Evolutionary conservation across 2,888 invertebrate species (phyloP), one percentile per base, ranked within the genome.

Genomic region (Ennomos fuscantarius): DNA sequence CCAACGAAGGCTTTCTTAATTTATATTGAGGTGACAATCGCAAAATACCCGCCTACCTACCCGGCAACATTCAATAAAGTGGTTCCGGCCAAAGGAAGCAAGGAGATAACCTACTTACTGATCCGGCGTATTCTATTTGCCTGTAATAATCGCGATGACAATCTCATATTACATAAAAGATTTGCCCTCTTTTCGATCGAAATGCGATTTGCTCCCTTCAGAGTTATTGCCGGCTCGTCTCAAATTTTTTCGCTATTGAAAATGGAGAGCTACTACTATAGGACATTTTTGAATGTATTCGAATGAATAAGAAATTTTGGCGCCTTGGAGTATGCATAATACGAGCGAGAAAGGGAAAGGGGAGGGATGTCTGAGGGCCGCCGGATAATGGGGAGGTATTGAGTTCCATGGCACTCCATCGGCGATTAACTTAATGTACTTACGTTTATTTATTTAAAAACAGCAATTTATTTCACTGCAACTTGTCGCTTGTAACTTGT

Each of bases 131-230:
- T 91, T 91, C 92, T 91, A 92, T 92, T 92, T 91, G 88, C 89
- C 89, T 90, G 88, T 91, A 91, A 92, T 92, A 92, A 91, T 91
- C 90, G 89, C 91, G 89, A 91, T 92, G 92, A 92, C 92, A 90
- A 92, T 92, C 90, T 91, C 85, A 90, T 92, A 91, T 90, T 90
- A 89, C 90, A 91, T 90, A 92, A 92, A 92, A 92, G 91, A 90
- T 91, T 91, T 91, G 85, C 89, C 90, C 90, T 89, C 89, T 88
- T 84, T 87, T 86, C 85, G 87, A 89, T 89, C 87, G 86, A 90
- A 91, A 91, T 91, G 86, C 89, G 92, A 91, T 92, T 91, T 92
- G 88, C 89, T 88, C 87, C 87, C 87, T 86, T 84, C 81, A 77
- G 79, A 87, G 86, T 86, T 89, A 90, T 90, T 87, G 87, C 82